Conservation (phyloP, 2,797 vertebrate species). For the Urocyon cinereoargenteus region DNA sequence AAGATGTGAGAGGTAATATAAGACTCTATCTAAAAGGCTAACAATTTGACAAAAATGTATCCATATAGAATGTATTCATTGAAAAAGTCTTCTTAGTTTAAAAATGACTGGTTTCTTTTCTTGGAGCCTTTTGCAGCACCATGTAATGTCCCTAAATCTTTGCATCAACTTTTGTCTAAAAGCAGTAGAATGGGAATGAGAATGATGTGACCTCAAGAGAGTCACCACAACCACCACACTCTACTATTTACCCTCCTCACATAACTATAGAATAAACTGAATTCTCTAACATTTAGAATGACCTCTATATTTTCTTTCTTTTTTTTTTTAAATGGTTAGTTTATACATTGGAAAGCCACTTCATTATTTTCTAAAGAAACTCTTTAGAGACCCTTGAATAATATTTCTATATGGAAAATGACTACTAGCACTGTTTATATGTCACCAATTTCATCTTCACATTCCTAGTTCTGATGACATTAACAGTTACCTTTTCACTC, state of each 20-base stretch:
- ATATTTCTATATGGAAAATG: not conserved
- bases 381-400: not conserved
- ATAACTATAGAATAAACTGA: not conserved
- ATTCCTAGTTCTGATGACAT: slow-evolving; percentile 6
- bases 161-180: not conserved
- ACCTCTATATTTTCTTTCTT: not conserved
- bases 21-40: not conserved
- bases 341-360: not conserved
- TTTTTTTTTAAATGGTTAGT: not conserved
- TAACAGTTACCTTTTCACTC: slow-evolving; percentile 52
- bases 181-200: not conserved
- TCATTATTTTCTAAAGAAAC: not conserved
- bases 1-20: not conserved
- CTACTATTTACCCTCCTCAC: not conserved
- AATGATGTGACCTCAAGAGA: not conserved
- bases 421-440: not conserved
- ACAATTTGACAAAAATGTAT: not conserved
- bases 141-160: not conserved
- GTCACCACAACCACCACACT: fast-evolving
- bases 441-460: not conserved
- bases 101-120: not conserved
- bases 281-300: not conserved
- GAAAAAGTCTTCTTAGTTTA: not conserved
- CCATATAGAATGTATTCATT: not conserved
- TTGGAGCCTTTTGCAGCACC: not conserved